Base-by-base conservation (phyloP, 2,888 invertebrate genomes). In the Willowsia nigromaculata region DNA sequence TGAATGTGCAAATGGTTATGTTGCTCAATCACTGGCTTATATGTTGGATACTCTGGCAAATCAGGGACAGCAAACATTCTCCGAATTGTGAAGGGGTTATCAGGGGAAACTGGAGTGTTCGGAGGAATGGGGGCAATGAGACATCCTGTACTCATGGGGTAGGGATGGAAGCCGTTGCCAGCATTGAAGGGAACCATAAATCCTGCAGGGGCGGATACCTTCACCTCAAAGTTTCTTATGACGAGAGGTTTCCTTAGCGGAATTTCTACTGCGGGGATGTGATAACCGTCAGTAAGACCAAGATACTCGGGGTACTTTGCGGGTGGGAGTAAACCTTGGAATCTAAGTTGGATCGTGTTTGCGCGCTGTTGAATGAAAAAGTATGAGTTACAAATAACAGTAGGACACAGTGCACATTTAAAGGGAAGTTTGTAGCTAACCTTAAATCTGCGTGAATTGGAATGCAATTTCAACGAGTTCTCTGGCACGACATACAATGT, bases 221-320 rank as follows among this genome's bases (percentile, higher is more conserved):
- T 83, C 9, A 83, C 85, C 18, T 90, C 83, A 13, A 91, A 53
- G 9, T 62, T 80, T 18, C 85, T 47, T 6, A 92, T 82, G 11
- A 91, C 80, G 40, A 92, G 85, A 3, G 92, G 92, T 40, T 89
- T 90, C 25, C 90, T 78, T 47, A 92, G 33, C 30, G 92, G 91
- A 9, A 92, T 91, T 85, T 92, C 92, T n/a, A 92, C 90, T 0
- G 92, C 92, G 15, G 92, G 92, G 56, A 92, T 90, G 81, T 92
- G 92, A 47, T 76, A 86, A 6, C 92, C 91, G 56, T 90, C 90
- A 13, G 90, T 90, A 0, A 91, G 85, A 1, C 91, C 86, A 6
- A 76, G 40, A 37, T 65, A 89, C 13, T 90, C 76, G 0, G 91
- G 89, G 22, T 90, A 91, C 50, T 88, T 91, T 5, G 81, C 27